Percentiles rank a stretch among this genome's conserved stretches.
Conservation (phyloP, 2,113 vertebrate species). For the Corythoichthys haematopterus region DNA sequence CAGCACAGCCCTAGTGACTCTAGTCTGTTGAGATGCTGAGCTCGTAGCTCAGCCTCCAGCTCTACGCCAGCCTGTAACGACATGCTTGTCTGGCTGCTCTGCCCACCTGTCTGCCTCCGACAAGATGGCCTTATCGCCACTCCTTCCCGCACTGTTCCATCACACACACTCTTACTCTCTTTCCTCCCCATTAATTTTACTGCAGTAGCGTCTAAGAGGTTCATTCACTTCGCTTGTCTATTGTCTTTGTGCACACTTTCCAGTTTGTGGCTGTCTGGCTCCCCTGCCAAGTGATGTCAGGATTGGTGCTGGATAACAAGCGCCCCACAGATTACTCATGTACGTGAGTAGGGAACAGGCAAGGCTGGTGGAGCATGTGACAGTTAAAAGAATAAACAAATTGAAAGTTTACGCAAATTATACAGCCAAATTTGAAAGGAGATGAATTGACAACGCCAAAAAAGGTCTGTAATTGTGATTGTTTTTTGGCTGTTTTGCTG, state of each 20-base stretch:
- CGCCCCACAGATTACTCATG: slow-evolving; percentile 45
- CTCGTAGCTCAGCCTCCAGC: slow-evolving; percentile 52
- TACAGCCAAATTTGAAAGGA: slow-evolving; percentile 23
- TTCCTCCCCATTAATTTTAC: slow-evolving; percentile 32
- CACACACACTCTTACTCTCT: slow-evolving; percentile 22
- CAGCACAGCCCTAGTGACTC: slow-evolving; percentile 38
- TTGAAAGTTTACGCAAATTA: slow-evolving; percentile 20
- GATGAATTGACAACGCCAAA: background rate
- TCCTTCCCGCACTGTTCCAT: slow-evolving; percentile 23
- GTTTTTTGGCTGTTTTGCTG: slow-evolving; percentile 2
- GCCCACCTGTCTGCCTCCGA: slow-evolving; percentile 34
- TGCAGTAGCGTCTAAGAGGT: slow-evolving; percentile 32
- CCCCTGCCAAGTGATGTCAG: slow-evolving; percentile 51
- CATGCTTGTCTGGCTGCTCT: slow-evolving; percentile 44
- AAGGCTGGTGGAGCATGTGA: slow-evolving; percentile 14
- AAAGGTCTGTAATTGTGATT: no score
- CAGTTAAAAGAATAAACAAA: slow-evolving; percentile 17
- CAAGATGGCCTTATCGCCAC: slow-evolving; percentile 26
- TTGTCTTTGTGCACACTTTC: slow-evolving; percentile 19
- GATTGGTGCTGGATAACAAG: slow-evolving; percentile 65
- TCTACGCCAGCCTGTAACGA: slow-evolving; percentile 43
- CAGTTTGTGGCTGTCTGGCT: slow-evolving; percentile 30
- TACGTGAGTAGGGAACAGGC: slow-evolving; percentile 21
- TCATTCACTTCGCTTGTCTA: slow-evolving; percentile 24
- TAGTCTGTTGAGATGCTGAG: slow-evolving; percentile 65